Base-by-base conservation (phyloP, 2,888 invertebrate species). In the Antitype chi region DNA sequence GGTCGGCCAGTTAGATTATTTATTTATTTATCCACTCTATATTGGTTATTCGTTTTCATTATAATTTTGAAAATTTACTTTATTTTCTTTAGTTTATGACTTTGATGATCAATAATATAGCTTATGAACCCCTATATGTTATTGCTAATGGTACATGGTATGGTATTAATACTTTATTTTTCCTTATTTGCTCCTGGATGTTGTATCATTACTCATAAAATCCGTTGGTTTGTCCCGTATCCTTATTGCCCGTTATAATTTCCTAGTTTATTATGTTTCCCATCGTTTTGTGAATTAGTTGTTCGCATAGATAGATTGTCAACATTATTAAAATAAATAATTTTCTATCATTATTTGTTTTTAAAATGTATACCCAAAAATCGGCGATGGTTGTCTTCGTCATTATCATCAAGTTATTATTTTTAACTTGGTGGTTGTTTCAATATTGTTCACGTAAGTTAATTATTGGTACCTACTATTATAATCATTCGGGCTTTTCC, bases 301-400 rank as follows among this genome's bases (percentile, higher is more conserved):
- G 73, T 32, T 15, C 1, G 8, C 43, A 47, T 47, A 47, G 6
- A 43, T 11, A 23, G 1, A 49, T 25, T 49, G 6, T 28, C 23
- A 43, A 25, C 38, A 17, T 70, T 25, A 70, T n/a, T 59, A 59
- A 59, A 59, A 28, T 60, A 38, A 38, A 11, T 11, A 28, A 23
- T 28, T 23, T 1, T 23, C 9, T 23, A 6, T 23, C 17, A 28
- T 23, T 11, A 32, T 66, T 70, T 20, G 20, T 20, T 49, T 13
- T 25, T 20, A 70, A 67, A 70, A 71, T 71, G 71, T 0, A 0
- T 28, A 28, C 0, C 23, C 0, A 1, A 0, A 28, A 1, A 7
- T 0, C 1, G 15, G 0, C 1, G 0, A 1, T 9, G 1, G 0
- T 28, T 5, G 0, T 0, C 11, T 1, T 28, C 2, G 0, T 28